phyloP scores from a whole-genome alignment of 2,888 invertebrate genomes.

The Hyposoter didymator region DNA sequence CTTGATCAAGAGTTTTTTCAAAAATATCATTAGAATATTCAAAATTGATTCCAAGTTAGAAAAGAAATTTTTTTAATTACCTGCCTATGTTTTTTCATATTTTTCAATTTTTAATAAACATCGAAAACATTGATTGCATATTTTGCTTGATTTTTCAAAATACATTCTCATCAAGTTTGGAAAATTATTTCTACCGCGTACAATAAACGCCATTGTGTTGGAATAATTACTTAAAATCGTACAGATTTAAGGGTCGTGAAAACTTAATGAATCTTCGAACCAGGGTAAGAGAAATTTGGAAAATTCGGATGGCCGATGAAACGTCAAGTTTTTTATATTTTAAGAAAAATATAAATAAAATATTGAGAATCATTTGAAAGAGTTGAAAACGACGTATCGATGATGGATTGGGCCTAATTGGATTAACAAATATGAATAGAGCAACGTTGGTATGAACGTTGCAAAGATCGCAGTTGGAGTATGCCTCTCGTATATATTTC shows the following conservation, averaged over 20 bases:
- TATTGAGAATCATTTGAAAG: neutral
- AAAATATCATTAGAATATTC: neutral
- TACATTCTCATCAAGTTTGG: neutral
- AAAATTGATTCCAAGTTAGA: neutral
- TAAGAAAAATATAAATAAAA: neutral
- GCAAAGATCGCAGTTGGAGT: conserved; percentile 18
- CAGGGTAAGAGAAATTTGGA: neutral
- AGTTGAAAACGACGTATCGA: conserved; percentile 12
- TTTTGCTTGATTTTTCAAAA: neutral
- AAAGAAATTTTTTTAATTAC: neutral
- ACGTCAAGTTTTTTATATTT: neutral
- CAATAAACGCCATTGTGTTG: neutral
- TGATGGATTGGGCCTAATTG: too few species aligned
- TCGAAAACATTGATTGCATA: conserved; percentile 15
- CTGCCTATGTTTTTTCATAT: neutral
- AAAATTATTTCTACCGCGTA: neutral
- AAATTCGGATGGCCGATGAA: conserved; percentile 2
- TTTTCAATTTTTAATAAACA: conserved; percentile 5
- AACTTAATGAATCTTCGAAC: neutral
- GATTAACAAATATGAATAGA: conserved; percentile 20
- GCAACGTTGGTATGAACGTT: conserved; percentile 24
- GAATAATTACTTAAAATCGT: neutral
- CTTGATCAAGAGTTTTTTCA: neutral
- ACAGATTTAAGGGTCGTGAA: neutral
- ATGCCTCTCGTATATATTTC: conserved; percentile 14